Evolutionary conservation across 2,888 invertebrate genomes (phyloP), one percentile per base, ranked within the genome.

Genomic region (Maniola hyperantus): DNA sequence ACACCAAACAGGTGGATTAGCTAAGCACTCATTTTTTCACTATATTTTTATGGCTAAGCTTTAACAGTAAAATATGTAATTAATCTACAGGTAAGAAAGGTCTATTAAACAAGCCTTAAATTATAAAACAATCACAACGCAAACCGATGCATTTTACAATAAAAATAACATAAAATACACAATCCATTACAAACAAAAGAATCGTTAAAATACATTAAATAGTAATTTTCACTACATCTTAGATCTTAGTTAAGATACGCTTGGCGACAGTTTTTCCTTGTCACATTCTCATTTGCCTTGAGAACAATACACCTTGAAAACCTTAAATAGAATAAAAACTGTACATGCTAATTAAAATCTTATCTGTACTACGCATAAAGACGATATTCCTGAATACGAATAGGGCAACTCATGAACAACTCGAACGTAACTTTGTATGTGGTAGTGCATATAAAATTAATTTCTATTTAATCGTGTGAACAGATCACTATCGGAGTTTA

Each of bases 401-500:
- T 48, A 26, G n/a, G n/a, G 6, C 26, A 33, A 39, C n/a, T n/a
- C n/a, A n/a, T n/a, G n/a, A n/a, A n/a, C n/a, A n/a, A n/a, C 2
- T 15, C 7, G 15, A 42, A n/a, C 50, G 10, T n/a, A 53, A 62
- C 53, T 62, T 42, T 20, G 50, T 26, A 6, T 42, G 42, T 42
- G n/a, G n/a, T n/a, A 11, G 11, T 5, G 42, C 53, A 53, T 62
- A 71, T 50, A 50, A 64, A 79, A 79, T 79, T 77, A 81, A 79
- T 79, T 77, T 76, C 72, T 69, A 71, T 71, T 72, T 80, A 83
- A 81, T 75, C 73, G 81, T 83, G 83, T 73, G 83, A 83, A 79
- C 72, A 42, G 77, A 80, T 79, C 48, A 69, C 71, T 77, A 80
- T 82, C 80, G 67, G 26, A 26, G 50, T 66, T 65, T 62, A 64